Conservation (phyloP, 1,140 invertebrate genomes). For the Charaxes varanes region DNA sequence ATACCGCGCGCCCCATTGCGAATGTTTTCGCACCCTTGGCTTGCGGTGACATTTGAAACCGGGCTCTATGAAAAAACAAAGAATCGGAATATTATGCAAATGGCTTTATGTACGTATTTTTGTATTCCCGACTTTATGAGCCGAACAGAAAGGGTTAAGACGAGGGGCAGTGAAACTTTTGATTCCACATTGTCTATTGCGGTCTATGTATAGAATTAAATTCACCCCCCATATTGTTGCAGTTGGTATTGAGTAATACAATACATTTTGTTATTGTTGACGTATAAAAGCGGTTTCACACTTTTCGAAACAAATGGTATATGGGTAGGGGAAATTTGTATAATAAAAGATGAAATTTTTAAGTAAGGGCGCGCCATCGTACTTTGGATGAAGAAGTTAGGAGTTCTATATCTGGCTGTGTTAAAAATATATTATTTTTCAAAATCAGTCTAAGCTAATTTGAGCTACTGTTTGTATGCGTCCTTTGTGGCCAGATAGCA, state of each 20-base stretch:
- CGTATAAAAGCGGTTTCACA: neutral
- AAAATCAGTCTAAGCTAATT: no score
- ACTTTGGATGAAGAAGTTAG: no score
- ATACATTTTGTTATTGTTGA: slow-evolving; percentile 4
- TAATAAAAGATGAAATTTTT: no score
- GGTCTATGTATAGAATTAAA: slow-evolving; percentile 42
- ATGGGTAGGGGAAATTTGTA: no score
- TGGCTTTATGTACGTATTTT: slow-evolving; percentile 69
- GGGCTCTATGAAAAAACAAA: slow-evolving; percentile 69
- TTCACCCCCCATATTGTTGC: slow-evolving; percentile 18
- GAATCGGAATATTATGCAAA: slow-evolving; percentile 70
- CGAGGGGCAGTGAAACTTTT: slow-evolving; percentile 49
- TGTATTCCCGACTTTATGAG: slow-evolving; percentile 67
- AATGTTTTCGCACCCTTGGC: slow-evolving; percentile 59
- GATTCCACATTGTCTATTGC: slow-evolving; percentile 49
- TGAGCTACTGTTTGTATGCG: no score
- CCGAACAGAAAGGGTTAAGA: slow-evolving; percentile 64
- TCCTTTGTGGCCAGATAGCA: no score
- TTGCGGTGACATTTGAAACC: slow-evolving; percentile 70
- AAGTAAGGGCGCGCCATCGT: no score
- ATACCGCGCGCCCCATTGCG: slow-evolving; percentile 62
- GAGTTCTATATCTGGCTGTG: no score
- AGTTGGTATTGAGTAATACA: slow-evolving; percentile 14
- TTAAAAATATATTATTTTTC: no score
- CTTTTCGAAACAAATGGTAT: no score